Conservation (phyloP, 2,888 invertebrate genomes). For the Zele albiditarsus region DNA sequence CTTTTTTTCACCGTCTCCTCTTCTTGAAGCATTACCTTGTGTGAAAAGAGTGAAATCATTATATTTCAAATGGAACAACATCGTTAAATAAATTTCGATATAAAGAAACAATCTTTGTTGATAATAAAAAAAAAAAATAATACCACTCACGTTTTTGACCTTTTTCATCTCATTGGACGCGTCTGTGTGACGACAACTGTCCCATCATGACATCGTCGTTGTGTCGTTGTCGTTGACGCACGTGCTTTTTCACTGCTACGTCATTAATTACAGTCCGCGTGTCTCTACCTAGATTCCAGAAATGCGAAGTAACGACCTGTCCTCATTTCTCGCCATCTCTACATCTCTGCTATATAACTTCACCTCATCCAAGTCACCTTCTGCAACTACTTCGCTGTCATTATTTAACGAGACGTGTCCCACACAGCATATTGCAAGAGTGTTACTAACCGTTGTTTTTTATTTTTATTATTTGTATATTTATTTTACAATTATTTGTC, state of each 20-base stretch:
- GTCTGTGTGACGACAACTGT: slow-evolving; percentile 14
- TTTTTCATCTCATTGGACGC: neutral
- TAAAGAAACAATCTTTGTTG: slow-evolving; percentile 46
- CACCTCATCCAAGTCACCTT: neutral
- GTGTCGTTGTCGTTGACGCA: slow-evolving; percentile 14
- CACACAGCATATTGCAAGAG: neutral
- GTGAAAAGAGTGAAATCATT: slow-evolving; percentile 44
- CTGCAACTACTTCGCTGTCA: slow-evolving; percentile 18
- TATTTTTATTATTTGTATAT: neutral
- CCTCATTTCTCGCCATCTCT: slow-evolving; percentile 26
- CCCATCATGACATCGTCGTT: slow-evolving; percentile 26
- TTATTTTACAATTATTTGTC: neutral
- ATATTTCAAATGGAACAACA: slow-evolving; percentile 49
- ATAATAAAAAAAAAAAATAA: neutral
- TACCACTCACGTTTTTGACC: neutral
- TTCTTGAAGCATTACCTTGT: neutral
- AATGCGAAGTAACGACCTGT: slow-evolving; percentile 44
- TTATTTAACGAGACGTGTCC: slow-evolving; percentile 26
- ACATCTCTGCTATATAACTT: neutral
- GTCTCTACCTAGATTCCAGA: slow-evolving; percentile 44
- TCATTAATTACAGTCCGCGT: slow-evolving; percentile 49
- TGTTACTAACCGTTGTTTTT: neutral
- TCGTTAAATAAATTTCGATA: slow-evolving; percentile 56
- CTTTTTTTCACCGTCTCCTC: slow-evolving; percentile 16
- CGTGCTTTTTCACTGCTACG: slow-evolving; percentile 28